Evolutionary conservation across 2,113 vertebrate species (phyloP).

Genomic region (Amblyopsis rosae): DNA sequence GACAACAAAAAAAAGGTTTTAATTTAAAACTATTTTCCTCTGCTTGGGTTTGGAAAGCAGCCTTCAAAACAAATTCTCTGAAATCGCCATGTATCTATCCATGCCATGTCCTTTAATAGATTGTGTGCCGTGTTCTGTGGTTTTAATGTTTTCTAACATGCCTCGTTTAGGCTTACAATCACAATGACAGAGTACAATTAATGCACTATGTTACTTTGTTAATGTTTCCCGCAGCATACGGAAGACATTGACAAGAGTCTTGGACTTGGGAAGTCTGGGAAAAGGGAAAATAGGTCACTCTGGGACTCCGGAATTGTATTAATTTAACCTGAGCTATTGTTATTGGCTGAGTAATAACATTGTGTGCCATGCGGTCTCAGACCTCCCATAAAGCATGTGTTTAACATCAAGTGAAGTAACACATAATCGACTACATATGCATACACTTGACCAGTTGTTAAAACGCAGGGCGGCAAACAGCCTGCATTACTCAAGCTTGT

Average conservation of each 20-base stretch:
- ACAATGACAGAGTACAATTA: constrained; percentile 36
- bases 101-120: constrained; percentile 21
- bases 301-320: constrained; percentile 34
- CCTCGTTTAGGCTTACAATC: constrained; percentile 28
- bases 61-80: constrained; percentile 44
- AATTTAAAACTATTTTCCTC: constrained; percentile 27
- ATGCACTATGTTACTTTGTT: background rate
- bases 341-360: constrained; percentile 46
- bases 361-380: constrained; percentile 38
- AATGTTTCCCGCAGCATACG: constrained; percentile 12
- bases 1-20: constrained; percentile 39
- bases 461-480: constrained; percentile 19
- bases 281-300: constrained; percentile 44
- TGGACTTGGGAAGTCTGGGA: constrained; percentile 36
- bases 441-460: constrained; percentile 30
- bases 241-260: background rate
- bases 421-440: background rate
- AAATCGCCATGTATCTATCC: background rate
- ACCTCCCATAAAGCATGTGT: constrained; percentile 41
- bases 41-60: constrained; percentile 35
- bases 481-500: constrained; percentile 26
- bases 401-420: background rate
- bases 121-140: constrained; percentile 30
- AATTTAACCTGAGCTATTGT: constrained; percentile 50
- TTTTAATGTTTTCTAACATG: constrained; percentile 32